These are phyloP conservation scores for Falco berigora DNA, from an alignment of 2,797 vertebrate genomes.

Conservation along the genomic window DNA sequence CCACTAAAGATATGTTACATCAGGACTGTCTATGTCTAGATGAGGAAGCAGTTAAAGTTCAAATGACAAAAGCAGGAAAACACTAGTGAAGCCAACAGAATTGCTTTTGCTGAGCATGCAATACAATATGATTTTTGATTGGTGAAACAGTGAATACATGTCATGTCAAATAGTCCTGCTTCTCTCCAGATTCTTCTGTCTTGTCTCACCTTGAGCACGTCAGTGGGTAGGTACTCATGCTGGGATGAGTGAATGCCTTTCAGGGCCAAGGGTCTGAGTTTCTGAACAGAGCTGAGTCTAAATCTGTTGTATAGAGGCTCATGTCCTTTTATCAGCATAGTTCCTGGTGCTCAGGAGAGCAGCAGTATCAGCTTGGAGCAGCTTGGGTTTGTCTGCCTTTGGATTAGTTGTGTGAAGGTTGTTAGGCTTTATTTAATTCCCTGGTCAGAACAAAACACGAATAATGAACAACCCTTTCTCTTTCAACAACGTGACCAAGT, in stretches of 20 bases:
- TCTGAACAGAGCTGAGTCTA: background rate
- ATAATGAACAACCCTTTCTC: background rate
- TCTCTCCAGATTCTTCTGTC: too few species aligned
- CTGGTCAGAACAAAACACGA: background rate
- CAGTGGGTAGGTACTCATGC: too few species aligned
- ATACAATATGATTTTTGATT: rapidly evolving
- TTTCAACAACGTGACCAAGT: background rate
- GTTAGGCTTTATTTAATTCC: background rate
- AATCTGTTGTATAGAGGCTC: too few species aligned
- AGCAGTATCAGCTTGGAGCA: background rate
- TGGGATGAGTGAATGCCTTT: background rate
- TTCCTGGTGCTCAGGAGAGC: background rate
- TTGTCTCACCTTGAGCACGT: background rate
- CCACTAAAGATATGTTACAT: background rate
- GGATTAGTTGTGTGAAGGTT: background rate
- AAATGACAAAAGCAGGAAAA: background rate
- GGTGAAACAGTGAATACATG: background rate
- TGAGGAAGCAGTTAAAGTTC: background rate
- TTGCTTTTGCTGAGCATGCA: background rate
- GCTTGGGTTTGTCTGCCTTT: background rate
- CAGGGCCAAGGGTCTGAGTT: background rate
- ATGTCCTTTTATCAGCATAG: too few species aligned
- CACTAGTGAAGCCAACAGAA: background rate
- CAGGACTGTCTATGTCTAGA: rapidly evolving
- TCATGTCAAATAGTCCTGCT: background rate